These are phyloP conservation scores for Hippolais icterina DNA, from an alignment of 2,113 vertebrate species.

Conservation along the genomic window DNA sequence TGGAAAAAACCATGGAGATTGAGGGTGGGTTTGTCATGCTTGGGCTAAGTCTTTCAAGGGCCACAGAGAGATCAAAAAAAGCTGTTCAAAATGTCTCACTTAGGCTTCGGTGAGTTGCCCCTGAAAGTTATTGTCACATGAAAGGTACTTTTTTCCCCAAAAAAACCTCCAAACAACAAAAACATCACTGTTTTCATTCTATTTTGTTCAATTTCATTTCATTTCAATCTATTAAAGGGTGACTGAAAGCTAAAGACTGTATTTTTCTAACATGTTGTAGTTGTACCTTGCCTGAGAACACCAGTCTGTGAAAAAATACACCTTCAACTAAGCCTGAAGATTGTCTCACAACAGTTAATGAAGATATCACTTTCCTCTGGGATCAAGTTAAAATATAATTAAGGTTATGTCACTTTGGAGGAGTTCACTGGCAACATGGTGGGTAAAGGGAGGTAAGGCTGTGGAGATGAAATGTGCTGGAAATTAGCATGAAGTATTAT, in stretches of 20 bases:
- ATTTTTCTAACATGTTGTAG: not conserved
- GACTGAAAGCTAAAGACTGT: not conserved
- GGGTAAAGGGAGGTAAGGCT: not conserved
- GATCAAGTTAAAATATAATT: conserved; percentile 17
- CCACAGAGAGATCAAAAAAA: not conserved
- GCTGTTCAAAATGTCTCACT: not conserved
- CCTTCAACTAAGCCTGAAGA: not conserved
- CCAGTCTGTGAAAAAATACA: not conserved
- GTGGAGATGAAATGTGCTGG: not conserved
- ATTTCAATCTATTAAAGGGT: not conserved
- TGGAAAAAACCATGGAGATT: not conserved
- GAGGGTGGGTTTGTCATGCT: not conserved
- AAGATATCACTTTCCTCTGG: not conserved
- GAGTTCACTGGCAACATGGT: not conserved
- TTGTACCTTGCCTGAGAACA: not conserved
- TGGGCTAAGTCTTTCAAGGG: not conserved
- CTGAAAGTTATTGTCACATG: not conserved
- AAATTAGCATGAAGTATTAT: conserved; percentile 16
- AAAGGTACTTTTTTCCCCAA: not conserved
- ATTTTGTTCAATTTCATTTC: too few relatives aligned
- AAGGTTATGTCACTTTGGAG: not conserved
- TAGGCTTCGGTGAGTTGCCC: not conserved
- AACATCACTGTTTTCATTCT: not conserved
- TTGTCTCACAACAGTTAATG: not conserved
- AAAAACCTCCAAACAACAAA: not conserved